Base-by-base conservation (phyloP, 2,113 vertebrate species). In the Gymnarchus niloticus region DNA sequence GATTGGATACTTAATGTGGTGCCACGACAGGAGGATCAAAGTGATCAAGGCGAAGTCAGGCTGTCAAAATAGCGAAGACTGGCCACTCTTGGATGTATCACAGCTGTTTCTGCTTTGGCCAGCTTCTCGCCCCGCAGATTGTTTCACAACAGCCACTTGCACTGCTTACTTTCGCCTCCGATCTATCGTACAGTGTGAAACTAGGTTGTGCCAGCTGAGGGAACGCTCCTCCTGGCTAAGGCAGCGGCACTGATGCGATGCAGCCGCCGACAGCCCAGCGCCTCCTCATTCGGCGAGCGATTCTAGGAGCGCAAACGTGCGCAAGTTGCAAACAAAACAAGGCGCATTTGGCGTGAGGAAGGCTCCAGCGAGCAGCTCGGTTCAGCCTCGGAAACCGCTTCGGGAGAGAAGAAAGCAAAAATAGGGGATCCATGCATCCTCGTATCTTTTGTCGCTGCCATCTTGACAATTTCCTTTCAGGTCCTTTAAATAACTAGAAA, bases 381-480 rank as follows among this genome's bases (percentile, higher is more conserved):
- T 48, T 46, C 28, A 56, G 19, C 4, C 37, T 56, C 8, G 44
- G 57, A 78, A 59, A n/a, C 4, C 37, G 84, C 37, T 25, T 56
- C 8, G 52, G 76, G 14, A 56, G 48, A 80, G 46, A 85, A n/a
- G 33, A 80, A 56, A 85, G 51, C 41, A 33, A 59, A 25, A 73
- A 76, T 48, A 56, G 80, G 52, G 33, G 28, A 37, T 80, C 91
- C 93, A 23, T 56, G 90, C 94, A 92, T 91, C 91, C 92, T 93
- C 94, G 90, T 91, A 90, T 90, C 92, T 91, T 87, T 91, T 91
- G 88, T 93, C 93, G 96, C 96, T 97, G 96, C 97, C 97, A 98
- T 98, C 96, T 97, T 97, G 95, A 96, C 95, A 95, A 89, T 88
- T 90, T 89, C 91, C 90, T 91, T 93, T 90, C 91, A 92, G 95